Evolutionary conservation across 2,113 vertebrate genomes (phyloP), one percentile per base, ranked within the genome.

Genomic region (Melanocharis versteri): DNA sequence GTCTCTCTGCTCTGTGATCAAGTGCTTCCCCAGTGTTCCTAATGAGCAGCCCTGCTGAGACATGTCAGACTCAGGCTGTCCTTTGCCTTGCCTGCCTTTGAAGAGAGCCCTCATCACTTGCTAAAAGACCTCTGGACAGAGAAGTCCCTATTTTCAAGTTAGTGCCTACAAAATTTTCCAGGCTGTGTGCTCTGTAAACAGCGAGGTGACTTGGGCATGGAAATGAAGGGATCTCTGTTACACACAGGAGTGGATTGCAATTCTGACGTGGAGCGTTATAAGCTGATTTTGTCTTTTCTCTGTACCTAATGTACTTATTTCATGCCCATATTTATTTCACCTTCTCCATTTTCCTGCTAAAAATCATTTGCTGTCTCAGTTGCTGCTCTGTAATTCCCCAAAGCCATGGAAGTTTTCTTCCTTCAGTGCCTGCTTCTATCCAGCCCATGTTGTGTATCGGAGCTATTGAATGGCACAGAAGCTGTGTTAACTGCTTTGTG

Each of bases 51-150:
- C 22, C 31, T 37, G 15, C 53, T 76, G 51, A 35, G 40, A 24
- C 9, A 1, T 0, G 2, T 27, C 7, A 24, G 39, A 17, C 13
- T 33, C 27, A 11, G 11, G 1, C 58, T 33, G 40, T 8, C 19
- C 77, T 72, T 37, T n/a, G 13, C 37, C 28, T n/a, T 45, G n/a
- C 11, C 22, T 39, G 31, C 17, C 65, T 81, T 79, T 73, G 45
- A 60, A 79, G 40, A 33, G 19, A 45, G 31, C 42, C 35, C 33
- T 35, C 30, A 22, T 65, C 66, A 50, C 8, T 20, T 85, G 7
- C n/a, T 83, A 19, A 80, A 87, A 44, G 8, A 16, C 6, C 18
- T 35, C 24, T 61, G n/a, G 39, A 48, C 10, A 57, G 3, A 13
- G 10, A 50, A n/a, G 3, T 18, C 6, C 11, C 10, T 40, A 0